Conservation (phyloP, 2,113 vertebrate genomes). For the Cynocephalus volans region DNA sequence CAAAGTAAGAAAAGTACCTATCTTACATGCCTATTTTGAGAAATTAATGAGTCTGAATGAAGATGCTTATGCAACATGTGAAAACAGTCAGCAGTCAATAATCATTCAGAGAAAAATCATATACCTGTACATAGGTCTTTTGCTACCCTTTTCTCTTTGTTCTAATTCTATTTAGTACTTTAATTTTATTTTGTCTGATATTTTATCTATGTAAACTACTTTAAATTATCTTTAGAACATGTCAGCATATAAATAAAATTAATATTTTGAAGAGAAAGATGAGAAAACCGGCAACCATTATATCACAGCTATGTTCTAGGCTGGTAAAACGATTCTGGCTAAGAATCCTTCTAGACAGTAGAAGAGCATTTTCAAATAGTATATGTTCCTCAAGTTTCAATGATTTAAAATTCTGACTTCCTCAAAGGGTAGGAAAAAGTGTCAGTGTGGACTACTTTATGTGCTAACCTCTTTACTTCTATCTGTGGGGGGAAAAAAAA, state of each 20-base stretch:
- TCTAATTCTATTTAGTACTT: neutral
- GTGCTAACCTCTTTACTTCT: neutral
- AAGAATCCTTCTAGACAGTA: neutral
- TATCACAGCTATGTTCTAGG: neutral
- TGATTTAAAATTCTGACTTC: neutral
- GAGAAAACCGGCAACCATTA: neutral
- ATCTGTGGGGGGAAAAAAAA: neutral
- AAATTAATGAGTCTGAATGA: neutral
- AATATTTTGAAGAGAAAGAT: constrained; percentile 46
- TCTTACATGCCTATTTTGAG: neutral
- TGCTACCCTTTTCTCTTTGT: neutral
- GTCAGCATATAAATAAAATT: constrained; percentile 30
- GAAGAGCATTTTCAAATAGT: neutral
- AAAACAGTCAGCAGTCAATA: neutral
- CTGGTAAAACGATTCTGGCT: neutral
- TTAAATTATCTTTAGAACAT: constrained; percentile 46
- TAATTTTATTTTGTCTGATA: constrained; percentile 46
- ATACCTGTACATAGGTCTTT: neutral
- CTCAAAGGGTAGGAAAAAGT: neutral
- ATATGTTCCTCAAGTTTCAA: neutral
- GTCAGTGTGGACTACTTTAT: neutral
- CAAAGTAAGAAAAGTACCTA: neutral
- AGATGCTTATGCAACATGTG: neutral
- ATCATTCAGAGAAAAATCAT: neutral
- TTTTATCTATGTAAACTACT: neutral